These are phyloP conservation scores for Muscicapa adusta DNA, from an alignment of 2,113 vertebrate species.

Conservation along the genomic window DNA sequence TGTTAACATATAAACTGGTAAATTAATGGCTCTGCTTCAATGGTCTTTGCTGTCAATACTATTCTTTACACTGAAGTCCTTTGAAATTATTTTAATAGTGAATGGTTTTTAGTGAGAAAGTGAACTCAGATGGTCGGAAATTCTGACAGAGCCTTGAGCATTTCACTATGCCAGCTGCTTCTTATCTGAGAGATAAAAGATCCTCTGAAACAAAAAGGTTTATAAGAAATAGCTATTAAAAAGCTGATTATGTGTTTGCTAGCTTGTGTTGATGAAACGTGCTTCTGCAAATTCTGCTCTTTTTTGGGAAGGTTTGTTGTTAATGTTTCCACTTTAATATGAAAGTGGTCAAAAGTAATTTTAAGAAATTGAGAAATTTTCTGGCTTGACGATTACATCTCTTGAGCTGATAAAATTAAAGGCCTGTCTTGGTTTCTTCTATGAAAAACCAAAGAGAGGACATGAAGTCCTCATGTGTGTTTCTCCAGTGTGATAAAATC, in stretches of 20 bases:
- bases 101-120: not conserved
- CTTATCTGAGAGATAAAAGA: slow-evolving; percentile 20
- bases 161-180: not conserved
- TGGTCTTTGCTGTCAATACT: not conserved
- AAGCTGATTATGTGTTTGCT: not conserved
- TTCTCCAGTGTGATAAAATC: not conserved
- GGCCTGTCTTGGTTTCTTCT: not conserved
- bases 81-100: not conserved
- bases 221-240: not conserved
- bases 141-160: not conserved
- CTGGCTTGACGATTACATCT: not conserved
- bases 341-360: not conserved
- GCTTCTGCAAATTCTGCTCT: not conserved
- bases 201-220: not conserved
- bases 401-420: not conserved
- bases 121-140: not conserved
- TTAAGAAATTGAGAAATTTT: not conserved
- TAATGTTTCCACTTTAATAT: not conserved
- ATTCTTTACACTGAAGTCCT: not conserved
- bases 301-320: not conserved
- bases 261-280: not conserved
- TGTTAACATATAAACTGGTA: not conserved
- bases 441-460: not conserved
- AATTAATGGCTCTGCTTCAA: not conserved
- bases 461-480: not conserved